Percentiles rank a stretch among this genome's conserved stretches.
These are phyloP conservation scores for Brachirus orientalis DNA, from an alignment of 2,113 vertebrate genomes.

Conservation along the genomic window DNA sequence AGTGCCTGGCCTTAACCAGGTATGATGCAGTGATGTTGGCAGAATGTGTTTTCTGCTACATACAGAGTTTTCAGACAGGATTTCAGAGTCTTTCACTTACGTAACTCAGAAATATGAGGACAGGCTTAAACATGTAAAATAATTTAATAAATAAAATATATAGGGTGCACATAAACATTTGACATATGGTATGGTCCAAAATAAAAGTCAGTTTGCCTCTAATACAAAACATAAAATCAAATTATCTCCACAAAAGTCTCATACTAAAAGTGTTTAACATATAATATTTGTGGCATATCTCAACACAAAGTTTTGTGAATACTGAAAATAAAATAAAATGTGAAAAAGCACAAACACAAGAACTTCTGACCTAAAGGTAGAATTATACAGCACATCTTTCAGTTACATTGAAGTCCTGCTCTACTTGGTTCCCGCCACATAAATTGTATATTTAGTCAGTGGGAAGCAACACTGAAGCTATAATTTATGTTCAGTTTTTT, in stretches of 20 bases:
- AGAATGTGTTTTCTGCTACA: too few relatives aligned
- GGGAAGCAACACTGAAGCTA: not conserved
- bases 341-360: conserved; percentile 50
- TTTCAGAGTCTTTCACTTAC: not conserved
- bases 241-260: conserved; percentile 34
- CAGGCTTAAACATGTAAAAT: conserved; percentile 63
- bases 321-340: conserved; percentile 18
- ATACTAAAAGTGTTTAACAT: conserved; percentile 42
- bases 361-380: conserved; percentile 34
- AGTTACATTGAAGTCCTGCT: conserved; percentile 18
- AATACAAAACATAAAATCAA: conserved; percentile 46
- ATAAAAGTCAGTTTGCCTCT: conserved; percentile 38
- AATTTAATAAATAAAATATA: conserved; percentile 78
- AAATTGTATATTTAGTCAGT: not conserved
- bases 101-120: conserved; percentile 2
- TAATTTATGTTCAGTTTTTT: not conserved
- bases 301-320: conserved; percentile 35
- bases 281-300: conserved; percentile 36
- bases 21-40: too few relatives aligned
- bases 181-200: conserved; percentile 63
- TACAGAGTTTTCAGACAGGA: not conserved
- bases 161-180: conserved; percentile 68
- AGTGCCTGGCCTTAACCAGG: too few relatives aligned
- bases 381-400: conserved; percentile 34
- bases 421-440: not conserved